Conservation (phyloP, 2,113 vertebrate genomes). For the Nestor notabilis region DNA sequence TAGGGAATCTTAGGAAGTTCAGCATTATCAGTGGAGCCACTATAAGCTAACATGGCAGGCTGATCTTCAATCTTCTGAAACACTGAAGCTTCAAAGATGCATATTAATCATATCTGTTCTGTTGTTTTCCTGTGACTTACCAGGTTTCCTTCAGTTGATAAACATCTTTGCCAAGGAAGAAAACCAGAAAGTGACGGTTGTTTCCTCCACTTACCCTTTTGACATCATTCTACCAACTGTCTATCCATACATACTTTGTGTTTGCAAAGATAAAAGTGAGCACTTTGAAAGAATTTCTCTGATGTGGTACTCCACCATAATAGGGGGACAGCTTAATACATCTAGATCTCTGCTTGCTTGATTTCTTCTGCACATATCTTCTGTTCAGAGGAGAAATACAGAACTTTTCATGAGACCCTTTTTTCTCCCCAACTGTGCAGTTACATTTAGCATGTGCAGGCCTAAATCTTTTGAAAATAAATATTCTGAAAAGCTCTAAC, state of each 20-base stretch:
- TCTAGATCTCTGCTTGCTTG: background rate
- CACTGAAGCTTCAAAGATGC: background rate
- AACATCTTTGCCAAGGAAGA: background rate
- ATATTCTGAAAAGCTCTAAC: background rate
- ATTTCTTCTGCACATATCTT: background rate
- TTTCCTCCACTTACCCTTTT: background rate
- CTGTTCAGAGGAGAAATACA: background rate
- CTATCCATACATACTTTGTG: background rate
- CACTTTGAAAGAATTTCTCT: background rate
- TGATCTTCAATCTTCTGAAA: background rate
- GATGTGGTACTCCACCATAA: background rate
- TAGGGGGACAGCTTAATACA: background rate
- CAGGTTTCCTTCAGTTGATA: background rate
- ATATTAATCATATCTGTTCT: background rate
- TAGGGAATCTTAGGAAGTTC: background rate
- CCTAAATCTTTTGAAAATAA: background rate
- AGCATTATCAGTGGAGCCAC: background rate
- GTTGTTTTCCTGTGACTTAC: background rate
- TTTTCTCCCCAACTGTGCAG: too few species aligned
- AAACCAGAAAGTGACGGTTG: background rate
- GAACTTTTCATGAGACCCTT: background rate
- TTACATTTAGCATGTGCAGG: background rate
- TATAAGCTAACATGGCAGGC: background rate
- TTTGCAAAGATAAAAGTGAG: background rate
- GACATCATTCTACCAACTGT: background rate